Base-by-base conservation (phyloP, 2,888 invertebrate genomes). In the Steinernema hermaphroditum region DNA sequence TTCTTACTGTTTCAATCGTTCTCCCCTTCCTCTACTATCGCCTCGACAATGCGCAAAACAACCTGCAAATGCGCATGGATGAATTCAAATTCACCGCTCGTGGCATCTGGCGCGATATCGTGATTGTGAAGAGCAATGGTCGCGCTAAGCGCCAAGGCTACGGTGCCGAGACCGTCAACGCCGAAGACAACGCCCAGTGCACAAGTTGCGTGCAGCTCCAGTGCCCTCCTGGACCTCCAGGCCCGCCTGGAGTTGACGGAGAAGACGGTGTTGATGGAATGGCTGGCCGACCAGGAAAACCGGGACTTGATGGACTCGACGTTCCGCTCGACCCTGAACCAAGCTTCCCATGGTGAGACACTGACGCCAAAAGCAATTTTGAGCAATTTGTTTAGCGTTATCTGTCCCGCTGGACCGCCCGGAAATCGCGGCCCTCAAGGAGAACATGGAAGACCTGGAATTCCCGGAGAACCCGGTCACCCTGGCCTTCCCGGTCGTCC, bases 301-400 rank as follows among this genome's bases (percentile, higher is more conserved):
- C 85, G 16, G 86, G 86, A 62, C 78, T 86, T 29, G 86, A 86
- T 57, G 86, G 86, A 0, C 76, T 86, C 29, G 86, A 86, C 72
- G 80, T 86, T 57, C 83, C 85, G 9, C 79, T 85, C 4, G 86
- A 86, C 34, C 84, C 85, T 14, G 86, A 86, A 77, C 86, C 85
- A n/a, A 79, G 81, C 24, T 85, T 84, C 79, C 86, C 86, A 50
- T 86, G 80, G 78, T 79, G 16, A 37, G 68, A 14, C 0, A 72
- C 14, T 32, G 14, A 57, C 16, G 50, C n/a, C 16, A 14, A 0
- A n/a, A n/a, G n/a, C n/a, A n/a, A 34, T 37, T 16, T 43, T 14
- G 0, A 12, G 16, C 27, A 0, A 19, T 37, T 0, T 50, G 70
- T 76, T 74, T 24, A 77, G 85, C 74, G 85, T 86, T 19, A 83